Base-by-base conservation (phyloP, 1,140 invertebrate genomes). In the Drosophila truncata region DNA sequence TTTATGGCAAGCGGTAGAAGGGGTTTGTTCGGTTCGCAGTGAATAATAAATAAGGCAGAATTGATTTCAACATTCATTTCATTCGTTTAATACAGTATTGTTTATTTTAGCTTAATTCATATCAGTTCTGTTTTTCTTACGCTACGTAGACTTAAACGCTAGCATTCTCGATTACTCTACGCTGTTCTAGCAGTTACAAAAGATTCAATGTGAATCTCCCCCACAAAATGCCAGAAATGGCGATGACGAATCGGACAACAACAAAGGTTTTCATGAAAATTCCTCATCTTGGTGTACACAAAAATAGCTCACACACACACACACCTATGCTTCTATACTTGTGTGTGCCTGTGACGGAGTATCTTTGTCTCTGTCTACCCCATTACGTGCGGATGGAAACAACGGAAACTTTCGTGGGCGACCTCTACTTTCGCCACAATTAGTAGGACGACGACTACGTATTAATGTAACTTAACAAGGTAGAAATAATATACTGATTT, bases 41-140 rank as follows among this genome's bases (percentile, higher is more conserved):
- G 42, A 81, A 67, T 82, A 84, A 91, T 86, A 80, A 84, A 86
- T 83, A 88, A 84, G 84, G 74, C 81, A 75, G 81, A 54, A 57
- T 66, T 72, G 77, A 84, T 72, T 88, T 76, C 31, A 76, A 90
- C 44, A 78, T 35, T 61, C 23, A 77, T 47, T 47, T 81, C 69
- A 80, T 78, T 70, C 18, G 18, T 55, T 55, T 55, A 55, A 55
- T 55, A 72, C 37, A 73, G 16, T 37, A 73, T 55, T 61, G 29
- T 90, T 88, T 90, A 90, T 88, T 88, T 84, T 79, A 72, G 23
- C 70, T 61, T 44, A 66, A 78, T 37, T 10, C 20, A 63, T 82
- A 84, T 91, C 88, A 91, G 78, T 91, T 91, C 83, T 73, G 61
- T 65, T 33, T 35, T 29, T n/a, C 73, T 78, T 75, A 81, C 41